Evolutionary conservation across 2,888 invertebrate species (phyloP), one percentile per base, ranked within the genome.

Genomic region (Troides helena): DNA sequence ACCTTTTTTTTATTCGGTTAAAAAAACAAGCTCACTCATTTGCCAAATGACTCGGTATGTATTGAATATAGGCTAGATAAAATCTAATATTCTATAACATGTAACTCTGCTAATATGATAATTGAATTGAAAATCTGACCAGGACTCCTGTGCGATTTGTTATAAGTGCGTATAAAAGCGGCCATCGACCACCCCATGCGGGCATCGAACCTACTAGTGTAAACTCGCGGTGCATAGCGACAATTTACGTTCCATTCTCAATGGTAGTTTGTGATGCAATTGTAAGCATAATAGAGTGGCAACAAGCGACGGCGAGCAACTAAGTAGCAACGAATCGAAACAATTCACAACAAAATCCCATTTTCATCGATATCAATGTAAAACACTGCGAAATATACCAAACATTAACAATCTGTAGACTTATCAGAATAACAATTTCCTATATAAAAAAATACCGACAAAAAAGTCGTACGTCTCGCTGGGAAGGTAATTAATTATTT

Each of bases 181-280:
- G 30, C 50, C 53, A 69, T 74, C 74, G 83, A 84, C 85, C 86
- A 86, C 85, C 85, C 81, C 74, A 79, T 71, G 72, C 81, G 82
- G 80, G 71, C 84, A 75, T 80, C 80, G 85, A 86, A 84, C 82
- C 80, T 76, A 77, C 74, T 74, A 80, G 77, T 71, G 71, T 63
- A 36, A 63, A 65, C 63, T 61, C 43, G 10, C 17, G 62, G 43
- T 62, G 62, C 62, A 39, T 46, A n/a, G 68, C 75, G 74, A 77
- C 80, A 78, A 82, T 87, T 88, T 84, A 86, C 81, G 81, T 81
- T 78, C 78, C 81, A 80, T 78, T 80, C 77, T 81, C 80, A 81
- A 83, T 78, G 80, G 77, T 76, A 75, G 67, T 75, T 77, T 75
- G 78, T 78, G 80, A 78, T 72, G 77, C 81, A 80, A 81, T 78